Percentiles rank a stretch among this genome's conserved stretches.
Conservation (phyloP, 2,113 vertebrate species). For the Progne subis region DNA sequence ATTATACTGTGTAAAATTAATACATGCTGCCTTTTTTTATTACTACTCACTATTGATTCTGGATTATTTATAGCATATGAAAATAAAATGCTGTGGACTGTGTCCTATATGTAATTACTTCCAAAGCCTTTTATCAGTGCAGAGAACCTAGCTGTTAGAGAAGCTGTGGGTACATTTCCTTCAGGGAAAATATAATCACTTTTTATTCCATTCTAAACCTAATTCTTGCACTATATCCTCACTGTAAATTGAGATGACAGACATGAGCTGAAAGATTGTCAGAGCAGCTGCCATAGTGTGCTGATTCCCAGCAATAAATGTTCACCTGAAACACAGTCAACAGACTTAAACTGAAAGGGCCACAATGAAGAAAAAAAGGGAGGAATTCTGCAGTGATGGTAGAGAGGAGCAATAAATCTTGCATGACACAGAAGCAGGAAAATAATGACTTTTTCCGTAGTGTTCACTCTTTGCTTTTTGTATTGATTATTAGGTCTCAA, state of each 20-base stretch:
- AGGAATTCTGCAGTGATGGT: neutral
- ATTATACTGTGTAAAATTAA: slow-evolving; percentile 46
- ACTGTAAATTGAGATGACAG: slow-evolving; percentile 55
- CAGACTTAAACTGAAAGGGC: neutral
- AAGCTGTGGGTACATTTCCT: slow-evolving; percentile 57
- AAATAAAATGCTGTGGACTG: slow-evolving; percentile 65
- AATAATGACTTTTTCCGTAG: neutral
- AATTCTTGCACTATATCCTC: slow-evolving; percentile 44
- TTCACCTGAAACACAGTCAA: neutral
- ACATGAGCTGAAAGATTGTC: neutral
- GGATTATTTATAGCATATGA: slow-evolving; percentile 64
- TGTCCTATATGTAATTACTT: slow-evolving; percentile 70
- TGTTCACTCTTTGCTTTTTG: neutral
- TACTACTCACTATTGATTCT: slow-evolving; percentile 59
- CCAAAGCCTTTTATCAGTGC: slow-evolving; percentile 43
- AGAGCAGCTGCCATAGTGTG: slow-evolving; percentile 14
- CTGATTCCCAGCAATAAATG: slow-evolving; percentile 7
- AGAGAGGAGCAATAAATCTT: neutral
- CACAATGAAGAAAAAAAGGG: neutral
- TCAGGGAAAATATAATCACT: slow-evolving; percentile 59
- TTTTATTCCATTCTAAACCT: slow-evolving; percentile 60
- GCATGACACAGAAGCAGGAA: neutral
- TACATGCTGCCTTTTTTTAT: slow-evolving; percentile 54
- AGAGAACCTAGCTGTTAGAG: slow-evolving; percentile 60
- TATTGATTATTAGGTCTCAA: neutral